A percentile compares a stretch with the other conserved stretches of the same genome.
phyloP scores from a whole-genome alignment of 2,888 invertebrate genomes.

The Meteorus colon region DNA sequence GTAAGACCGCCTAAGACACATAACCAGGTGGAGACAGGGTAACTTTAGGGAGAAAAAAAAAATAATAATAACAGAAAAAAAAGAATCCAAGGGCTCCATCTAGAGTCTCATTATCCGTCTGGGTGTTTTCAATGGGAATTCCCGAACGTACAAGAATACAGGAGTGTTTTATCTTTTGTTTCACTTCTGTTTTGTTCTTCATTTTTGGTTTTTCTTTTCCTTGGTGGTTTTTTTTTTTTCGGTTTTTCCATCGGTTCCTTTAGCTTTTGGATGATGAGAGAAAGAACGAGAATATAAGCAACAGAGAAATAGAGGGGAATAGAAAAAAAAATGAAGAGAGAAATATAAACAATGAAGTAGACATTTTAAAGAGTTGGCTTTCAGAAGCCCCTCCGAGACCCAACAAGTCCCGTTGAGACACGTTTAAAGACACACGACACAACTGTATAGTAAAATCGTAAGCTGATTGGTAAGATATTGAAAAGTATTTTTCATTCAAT shows the following conservation, averaged over 20 bases:
- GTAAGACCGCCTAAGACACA: conserved; percentile 25
- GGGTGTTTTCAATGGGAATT: conserved; percentile 39
- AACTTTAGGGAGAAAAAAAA: conserved; percentile 17
- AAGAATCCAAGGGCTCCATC: conserved; percentile 34
- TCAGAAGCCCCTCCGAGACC: background rate
- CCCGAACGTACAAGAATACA: conserved; percentile 36
- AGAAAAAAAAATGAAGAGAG: background rate
- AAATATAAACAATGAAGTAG: conserved; percentile 1
- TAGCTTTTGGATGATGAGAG: background rate
- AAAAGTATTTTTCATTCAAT: background rate
- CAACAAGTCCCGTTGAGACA: background rate
- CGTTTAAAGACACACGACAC: background rate
- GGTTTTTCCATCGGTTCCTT: background rate
- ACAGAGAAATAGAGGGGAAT: no score
- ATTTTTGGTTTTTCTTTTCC: background rate
- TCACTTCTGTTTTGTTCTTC: conserved; percentile 35
- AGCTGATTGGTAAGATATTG: background rate
- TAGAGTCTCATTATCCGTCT: conserved; percentile 41
- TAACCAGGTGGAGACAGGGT: conserved; percentile 18
- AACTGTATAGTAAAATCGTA: background rate
- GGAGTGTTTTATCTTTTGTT: conserved; percentile 32
- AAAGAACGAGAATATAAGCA: background rate
- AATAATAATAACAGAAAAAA: background rate
- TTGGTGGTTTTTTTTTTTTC: conserved; percentile 8
- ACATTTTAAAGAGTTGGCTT: conserved; percentile 8